Percentiles rank a stretch among this genome's conserved stretches.
phyloP scores from a whole-genome alignment of 2,113 vertebrate species.

The Ictalurus punctatus region DNA sequence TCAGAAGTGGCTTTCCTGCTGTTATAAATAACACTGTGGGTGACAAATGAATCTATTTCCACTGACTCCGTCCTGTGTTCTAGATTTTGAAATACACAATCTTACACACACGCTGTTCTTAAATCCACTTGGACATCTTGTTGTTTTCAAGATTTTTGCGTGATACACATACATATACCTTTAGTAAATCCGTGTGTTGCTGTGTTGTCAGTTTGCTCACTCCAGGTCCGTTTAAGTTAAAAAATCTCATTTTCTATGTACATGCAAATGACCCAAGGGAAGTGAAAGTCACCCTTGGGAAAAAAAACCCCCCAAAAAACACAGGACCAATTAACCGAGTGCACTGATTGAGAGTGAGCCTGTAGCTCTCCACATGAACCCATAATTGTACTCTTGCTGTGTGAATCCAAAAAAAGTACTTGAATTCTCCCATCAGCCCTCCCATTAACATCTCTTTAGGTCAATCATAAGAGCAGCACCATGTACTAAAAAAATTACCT shows the following conservation, averaged over 20 bases:
- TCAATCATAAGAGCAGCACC: conserved; percentile 38
- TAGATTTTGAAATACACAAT: background rate
- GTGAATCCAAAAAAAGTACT: conserved; percentile 38
- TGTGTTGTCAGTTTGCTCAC: conserved; percentile 56
- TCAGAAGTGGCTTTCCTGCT: too few relatives aligned
- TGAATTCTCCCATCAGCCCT: conserved; percentile 34
- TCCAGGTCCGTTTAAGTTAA: conserved; percentile 37
- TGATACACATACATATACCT: background rate
- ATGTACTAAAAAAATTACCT: conserved; percentile 32
- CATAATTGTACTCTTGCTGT: conserved; percentile 22
- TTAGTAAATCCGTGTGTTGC: background rate
- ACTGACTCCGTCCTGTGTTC: background rate
- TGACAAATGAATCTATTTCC: background rate
- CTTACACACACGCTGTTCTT: background rate
- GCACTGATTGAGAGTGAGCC: conserved; percentile 21
- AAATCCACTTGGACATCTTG: background rate
- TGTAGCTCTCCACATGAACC: conserved; percentile 10
- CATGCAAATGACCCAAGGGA: conserved; percentile 26
- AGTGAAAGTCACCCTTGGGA: conserved; percentile 21
- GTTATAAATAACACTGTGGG: background rate
- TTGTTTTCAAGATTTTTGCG: background rate
- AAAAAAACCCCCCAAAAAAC: conserved; percentile 22
- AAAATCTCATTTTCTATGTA: conserved; percentile 35
- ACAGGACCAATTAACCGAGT: background rate
- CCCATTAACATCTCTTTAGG: conserved; percentile 46